Evolutionary conservation across 1,140 invertebrate genomes (phyloP).

Genomic region (Ditylenchus dipsaci): DNA sequence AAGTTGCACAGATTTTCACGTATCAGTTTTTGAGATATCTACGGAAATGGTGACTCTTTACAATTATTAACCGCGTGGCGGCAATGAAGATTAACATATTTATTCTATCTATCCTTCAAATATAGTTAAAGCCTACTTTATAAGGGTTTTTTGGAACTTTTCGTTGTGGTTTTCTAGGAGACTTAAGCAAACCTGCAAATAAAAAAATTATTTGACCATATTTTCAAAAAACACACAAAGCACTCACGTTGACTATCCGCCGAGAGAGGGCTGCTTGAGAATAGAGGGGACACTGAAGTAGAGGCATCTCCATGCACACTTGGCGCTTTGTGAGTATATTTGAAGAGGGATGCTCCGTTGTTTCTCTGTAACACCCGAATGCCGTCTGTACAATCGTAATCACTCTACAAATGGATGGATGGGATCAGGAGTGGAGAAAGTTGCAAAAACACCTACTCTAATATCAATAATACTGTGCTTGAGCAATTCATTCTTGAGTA

Average conservation of each 20-base stretch:
- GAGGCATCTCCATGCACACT: conserved; percentile 23
- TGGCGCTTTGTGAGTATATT: conserved; percentile 31
- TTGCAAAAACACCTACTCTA: conserved; percentile 38
- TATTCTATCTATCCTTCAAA: too few relatives aligned
- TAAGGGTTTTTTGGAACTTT: conserved; percentile 58
- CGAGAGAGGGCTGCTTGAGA: conserved; percentile 51
- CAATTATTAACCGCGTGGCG: too few relatives aligned
- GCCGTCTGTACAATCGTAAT: conserved; percentile 32
- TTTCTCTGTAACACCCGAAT: conserved; percentile 40
- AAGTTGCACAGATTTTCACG: too few relatives aligned
- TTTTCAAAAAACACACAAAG: too few relatives aligned
- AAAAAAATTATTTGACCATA: too few relatives aligned
- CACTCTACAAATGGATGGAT: conserved; percentile 29
- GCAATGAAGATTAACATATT: too few relatives aligned
- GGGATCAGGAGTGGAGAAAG: too few relatives aligned
- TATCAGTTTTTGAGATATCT: too few relatives aligned
- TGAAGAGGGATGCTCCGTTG: conserved; percentile 27
- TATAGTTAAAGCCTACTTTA: conserved; percentile 26
- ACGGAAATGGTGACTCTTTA: too few relatives aligned
- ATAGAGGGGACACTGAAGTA: conserved; percentile 33
- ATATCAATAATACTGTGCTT: conserved; percentile 57
- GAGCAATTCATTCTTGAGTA: conserved; percentile 53
- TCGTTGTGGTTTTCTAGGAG: conserved; percentile 53
- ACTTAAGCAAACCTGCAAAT: conserved; percentile 37
- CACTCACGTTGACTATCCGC: conserved; percentile 45